phyloP scores from a whole-genome alignment of 2,797 vertebrate species.

The Capromys pilorides region DNA sequence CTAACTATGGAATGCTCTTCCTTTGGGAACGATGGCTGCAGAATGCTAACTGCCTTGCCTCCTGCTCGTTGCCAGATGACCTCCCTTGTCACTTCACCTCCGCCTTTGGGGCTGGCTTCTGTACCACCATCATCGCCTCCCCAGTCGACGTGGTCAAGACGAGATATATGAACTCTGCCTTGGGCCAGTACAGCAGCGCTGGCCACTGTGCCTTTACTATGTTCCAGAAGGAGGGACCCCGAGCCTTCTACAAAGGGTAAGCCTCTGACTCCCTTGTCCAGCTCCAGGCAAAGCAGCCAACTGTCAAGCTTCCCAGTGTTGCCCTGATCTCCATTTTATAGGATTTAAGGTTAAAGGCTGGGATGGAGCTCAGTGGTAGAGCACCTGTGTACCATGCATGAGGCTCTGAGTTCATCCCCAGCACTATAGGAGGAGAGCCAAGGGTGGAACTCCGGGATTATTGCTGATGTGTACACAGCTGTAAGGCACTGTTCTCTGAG shows the following conservation, averaged over 20 bases:
- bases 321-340: background rate
- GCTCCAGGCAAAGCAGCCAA: background rate
- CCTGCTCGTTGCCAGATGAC: conserved; percentile 85
- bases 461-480: background rate
- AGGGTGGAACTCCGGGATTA: background rate
- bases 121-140: conserved; percentile 89
- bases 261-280: conserved; percentile 16
- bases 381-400: background rate
- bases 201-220: conserved; percentile 91
- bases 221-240: conserved; percentile 90
- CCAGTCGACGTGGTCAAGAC: conserved; percentile 91
- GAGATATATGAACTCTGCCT: conserved; percentile 93
- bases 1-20: conserved; percentile 1
- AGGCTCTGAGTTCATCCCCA: background rate
- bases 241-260: conserved; percentile 96
- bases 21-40: background rate
- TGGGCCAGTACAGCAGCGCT: conserved; percentile 89
- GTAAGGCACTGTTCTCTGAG: background rate
- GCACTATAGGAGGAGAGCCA: background rate
- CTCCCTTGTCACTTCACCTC: conserved; percentile 91
- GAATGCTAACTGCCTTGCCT: background rate
- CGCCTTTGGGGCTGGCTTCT: conserved; percentile 90
- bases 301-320: background rate
- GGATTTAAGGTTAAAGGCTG: background rate
- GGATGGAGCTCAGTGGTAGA: background rate